These are phyloP conservation scores for Margaritifera margaritifera DNA, from an alignment of 2,888 invertebrate genomes.

Conservation along the genomic window DNA sequence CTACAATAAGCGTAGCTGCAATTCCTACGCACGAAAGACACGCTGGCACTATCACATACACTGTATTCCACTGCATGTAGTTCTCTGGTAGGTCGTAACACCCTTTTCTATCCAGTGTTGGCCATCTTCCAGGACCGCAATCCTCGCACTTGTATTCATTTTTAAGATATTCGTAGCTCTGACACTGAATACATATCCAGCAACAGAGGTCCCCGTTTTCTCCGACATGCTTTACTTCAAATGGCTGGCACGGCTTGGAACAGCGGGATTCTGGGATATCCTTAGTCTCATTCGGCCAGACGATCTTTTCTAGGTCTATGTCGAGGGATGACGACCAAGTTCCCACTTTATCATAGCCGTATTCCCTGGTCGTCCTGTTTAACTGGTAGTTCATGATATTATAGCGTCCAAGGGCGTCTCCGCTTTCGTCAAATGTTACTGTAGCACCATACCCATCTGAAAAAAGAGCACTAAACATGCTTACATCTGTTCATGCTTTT, in stretches of 20 bases:
- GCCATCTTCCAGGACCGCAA: constrained; percentile 69
- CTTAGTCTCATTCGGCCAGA: constrained; percentile 72
- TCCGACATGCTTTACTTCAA: constrained; percentile 72
- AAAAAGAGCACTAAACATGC: constrained; percentile 27
- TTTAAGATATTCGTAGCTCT: constrained; percentile 65
- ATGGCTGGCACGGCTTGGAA: constrained; percentile 71
- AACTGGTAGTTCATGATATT: constrained; percentile 74
- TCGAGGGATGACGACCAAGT: constrained; percentile 78
- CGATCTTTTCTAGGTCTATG: constrained; percentile 59
- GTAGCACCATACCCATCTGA: constrained; percentile 81
- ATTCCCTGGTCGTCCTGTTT: constrained; percentile 57
- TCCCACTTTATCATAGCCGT: constrained; percentile 69
- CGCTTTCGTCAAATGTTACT: constrained; percentile 76
- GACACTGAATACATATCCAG: constrained; percentile 72
- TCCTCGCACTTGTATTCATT: constrained; percentile 69
- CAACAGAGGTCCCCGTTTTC: constrained; percentile 73
- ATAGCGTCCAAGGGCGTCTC: constrained; percentile 74
- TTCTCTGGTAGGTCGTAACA: constrained; percentile 63
- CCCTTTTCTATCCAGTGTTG: constrained; percentile 59
- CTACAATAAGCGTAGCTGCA: constrained; percentile 78
- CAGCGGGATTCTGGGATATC: constrained; percentile 73
- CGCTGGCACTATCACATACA: constrained; percentile 80
- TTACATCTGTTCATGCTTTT: not conserved
- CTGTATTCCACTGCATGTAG: constrained; percentile 68
- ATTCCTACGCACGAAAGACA: constrained; percentile 80